These are phyloP conservation scores for Enteromius viviparus DNA, from an alignment of 2,797 vertebrate genomes.

Conservation along the genomic window DNA sequence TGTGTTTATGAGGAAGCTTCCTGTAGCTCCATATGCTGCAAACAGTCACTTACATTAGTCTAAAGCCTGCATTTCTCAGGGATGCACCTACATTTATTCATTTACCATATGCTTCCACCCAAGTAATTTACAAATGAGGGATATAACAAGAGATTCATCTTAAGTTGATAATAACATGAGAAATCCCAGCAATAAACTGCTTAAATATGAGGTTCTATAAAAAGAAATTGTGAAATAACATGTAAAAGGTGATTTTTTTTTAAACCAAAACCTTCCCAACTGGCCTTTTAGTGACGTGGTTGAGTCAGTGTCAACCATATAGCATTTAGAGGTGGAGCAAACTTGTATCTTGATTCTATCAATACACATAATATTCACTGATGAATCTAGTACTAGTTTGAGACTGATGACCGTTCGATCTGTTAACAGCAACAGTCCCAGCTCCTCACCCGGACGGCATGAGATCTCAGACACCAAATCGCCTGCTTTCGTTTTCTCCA, in stretches of 20 bases:
- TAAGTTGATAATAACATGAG: not conserved
- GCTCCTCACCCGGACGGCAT: slow-evolving; percentile 55
- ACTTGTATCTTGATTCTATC: not conserved
- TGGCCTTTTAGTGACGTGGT: not conserved
- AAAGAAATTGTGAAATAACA: too few species aligned
- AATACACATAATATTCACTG: not conserved
- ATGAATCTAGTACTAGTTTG: not conserved
- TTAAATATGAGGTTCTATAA: not conserved
- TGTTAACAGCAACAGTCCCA: slow-evolving; percentile 69
- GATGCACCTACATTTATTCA: not conserved
- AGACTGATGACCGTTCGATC: not conserved
- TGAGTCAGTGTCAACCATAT: not conserved
- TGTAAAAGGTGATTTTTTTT: not conserved
- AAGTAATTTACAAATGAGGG: not conserved
- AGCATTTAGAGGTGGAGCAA: not conserved
- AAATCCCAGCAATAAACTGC: not conserved
- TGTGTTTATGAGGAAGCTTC: not conserved
- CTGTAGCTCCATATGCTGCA: not conserved
- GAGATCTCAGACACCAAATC: slow-evolving; percentile 65
- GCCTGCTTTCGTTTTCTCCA: slow-evolving; percentile 74
- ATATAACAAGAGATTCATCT: not conserved
- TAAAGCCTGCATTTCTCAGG: not conserved
- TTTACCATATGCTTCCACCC: not conserved
- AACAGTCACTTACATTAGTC: not conserved
- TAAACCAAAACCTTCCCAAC: not conserved